Evolutionary conservation across 35 echinoderm and acorn worm genomes (phyloP), one percentile per base, ranked within the genome.

Genomic region (Stichopus chloronotus): DNA sequence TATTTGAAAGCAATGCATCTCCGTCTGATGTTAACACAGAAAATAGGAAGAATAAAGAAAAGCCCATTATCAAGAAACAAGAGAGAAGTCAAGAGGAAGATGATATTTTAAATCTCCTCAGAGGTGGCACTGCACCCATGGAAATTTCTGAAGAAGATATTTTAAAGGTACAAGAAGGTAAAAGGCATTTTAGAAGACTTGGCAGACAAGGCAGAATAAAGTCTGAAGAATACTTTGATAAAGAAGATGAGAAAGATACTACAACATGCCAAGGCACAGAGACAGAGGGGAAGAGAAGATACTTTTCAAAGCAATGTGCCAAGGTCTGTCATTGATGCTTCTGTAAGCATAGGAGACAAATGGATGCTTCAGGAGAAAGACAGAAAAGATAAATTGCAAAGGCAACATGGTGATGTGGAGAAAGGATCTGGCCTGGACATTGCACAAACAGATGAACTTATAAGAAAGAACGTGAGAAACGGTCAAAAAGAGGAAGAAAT

Each of bases 31-130:
- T 19, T 8, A 82, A 17, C 43, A 54, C 24, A 14, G n/a, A 25
- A 25, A 10, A 54, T 10, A 16, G 53, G 5, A 19, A n/a, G 8
- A 56, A 58, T 12, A 19, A 85, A 23, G 17, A 56, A 19, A 53
- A 85, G 55, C 1, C 59, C 59, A 14, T 74, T n/a, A 74, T 74
- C 22, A 85, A 19, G 17, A 85, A 22, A 58, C 82, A 4, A 17
- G 82, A 85, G 23, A 85, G 82, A 58, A 85, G 55, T 58, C 55
- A 58, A 21, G 82, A 85, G 58, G 82, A 85, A 17, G 82, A 85
- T 85, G 82, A 85, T 8, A 85, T 85, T 85, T 85, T 85, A n/a
- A 85, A 59, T 53, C 82, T 85, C 17, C 23, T 85, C 16, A 85
- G 82, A 55, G 82, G 82, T 58, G 82, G 82, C 14, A 58, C 58